Evolutionary conservation across 2,797 vertebrate genomes (phyloP).

Genomic region (Helostoma temminkii): DNA sequence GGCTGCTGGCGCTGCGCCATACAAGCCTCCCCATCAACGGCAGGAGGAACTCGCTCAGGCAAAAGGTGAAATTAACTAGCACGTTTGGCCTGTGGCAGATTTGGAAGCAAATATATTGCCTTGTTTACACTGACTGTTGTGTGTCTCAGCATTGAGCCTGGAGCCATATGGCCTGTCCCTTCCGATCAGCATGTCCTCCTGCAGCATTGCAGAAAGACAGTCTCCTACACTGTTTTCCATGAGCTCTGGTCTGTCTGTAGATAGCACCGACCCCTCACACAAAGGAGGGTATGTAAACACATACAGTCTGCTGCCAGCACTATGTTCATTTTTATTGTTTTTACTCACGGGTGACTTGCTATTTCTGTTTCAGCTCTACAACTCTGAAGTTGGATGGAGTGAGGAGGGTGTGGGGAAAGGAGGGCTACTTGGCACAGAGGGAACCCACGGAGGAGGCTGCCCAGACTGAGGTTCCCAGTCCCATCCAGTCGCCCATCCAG

Average conservation of each 20-base stretch:
- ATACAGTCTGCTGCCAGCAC: background rate
- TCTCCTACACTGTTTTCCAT: constrained; percentile 92
- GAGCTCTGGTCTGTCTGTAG: constrained; percentile 91
- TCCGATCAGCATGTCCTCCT: constrained; percentile 87
- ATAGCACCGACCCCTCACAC: constrained; percentile 87
- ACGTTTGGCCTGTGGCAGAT: background rate
- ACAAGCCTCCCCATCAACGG: constrained; percentile 95
- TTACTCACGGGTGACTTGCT: background rate
- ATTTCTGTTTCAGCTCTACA: constrained; percentile 78
- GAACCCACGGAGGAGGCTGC: constrained; percentile 77
- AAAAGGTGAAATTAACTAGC: constrained; percentile 85
- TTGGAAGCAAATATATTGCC: background rate
- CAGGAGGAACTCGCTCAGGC: constrained; percentile 92
- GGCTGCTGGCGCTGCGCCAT: constrained; percentile 90
- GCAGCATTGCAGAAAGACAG: constrained; percentile 88
- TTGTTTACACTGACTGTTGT: constrained; percentile 40
- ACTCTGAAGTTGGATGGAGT: constrained; percentile 92
- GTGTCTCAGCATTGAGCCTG: constrained; percentile 89
- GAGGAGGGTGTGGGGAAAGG: constrained; percentile 94
- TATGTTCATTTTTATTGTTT: background rate
- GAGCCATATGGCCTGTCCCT: constrained; percentile 93
- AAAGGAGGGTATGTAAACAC: constrained; percentile 87
- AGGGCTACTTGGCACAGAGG: constrained; percentile 92
- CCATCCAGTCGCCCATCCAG: constrained; percentile 65
- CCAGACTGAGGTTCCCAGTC: constrained; percentile 63